Base-by-base conservation (phyloP, 2,888 invertebrate species). In the Adelognathus sp. region DNA sequence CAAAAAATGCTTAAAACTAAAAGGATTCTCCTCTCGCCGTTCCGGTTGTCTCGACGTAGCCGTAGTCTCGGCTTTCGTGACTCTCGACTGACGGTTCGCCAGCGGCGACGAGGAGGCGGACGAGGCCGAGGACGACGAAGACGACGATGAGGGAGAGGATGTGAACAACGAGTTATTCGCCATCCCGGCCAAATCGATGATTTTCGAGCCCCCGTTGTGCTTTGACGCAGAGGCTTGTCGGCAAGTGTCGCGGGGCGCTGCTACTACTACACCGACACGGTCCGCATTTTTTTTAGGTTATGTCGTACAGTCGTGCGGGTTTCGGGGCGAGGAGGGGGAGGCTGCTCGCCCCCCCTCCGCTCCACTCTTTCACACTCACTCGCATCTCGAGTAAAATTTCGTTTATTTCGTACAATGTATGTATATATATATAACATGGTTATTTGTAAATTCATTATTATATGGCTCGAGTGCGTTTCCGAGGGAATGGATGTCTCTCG, bases 1-100 rank as follows among this genome's bases (percentile, higher is more conserved):
- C 84, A 97, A 91, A 90, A 97, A 97, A 90, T 97, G 97, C 89
- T 97, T 96, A 86, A 97, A 96, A 70, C 97, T 97, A 91, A 97
- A 96, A 2, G 96, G 95, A 91, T 96, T 96, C 84, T 96, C 96
- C 87, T 96, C 96, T 84, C 93, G 93, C 64, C 93, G 92, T n/a
- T n/a, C n/a, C n/a, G n/a, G n/a, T n/a, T n/a, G n/a, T n/a, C n/a
- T n/a, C n/a, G n/a, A n/a, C 80, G 54, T 27, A 70, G 67, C 6
- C 70, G 75, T 14, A 63, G 29, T 70, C 16, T 27, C 77, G 56
- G 74, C 81, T 27, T 78, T 79, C 16, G 82, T 11, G 11, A 11
- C 46, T 21, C 21, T 9, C 4, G 21, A 21, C 46, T n/a, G 11
- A 67, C 24, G 66, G 46, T 46, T 84, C 85, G 7, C 66, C 76